These are phyloP conservation scores for Ceryle rudis DNA, from an alignment of 2,797 vertebrate genomes.

Conservation along the genomic window DNA sequence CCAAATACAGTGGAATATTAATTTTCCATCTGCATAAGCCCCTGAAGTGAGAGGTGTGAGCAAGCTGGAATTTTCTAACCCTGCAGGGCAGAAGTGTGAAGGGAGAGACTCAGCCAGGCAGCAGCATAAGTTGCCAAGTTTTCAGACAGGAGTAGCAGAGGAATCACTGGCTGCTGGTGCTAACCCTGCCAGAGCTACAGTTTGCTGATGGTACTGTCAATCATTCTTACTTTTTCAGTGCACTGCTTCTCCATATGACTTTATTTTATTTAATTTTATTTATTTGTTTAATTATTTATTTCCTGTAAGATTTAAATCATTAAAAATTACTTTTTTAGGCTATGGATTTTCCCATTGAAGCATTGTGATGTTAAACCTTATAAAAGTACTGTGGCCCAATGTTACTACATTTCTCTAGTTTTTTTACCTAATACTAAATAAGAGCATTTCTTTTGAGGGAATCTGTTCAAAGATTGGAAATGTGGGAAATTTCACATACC, in stretches of 20 bases:
- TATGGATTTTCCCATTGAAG: not conserved
- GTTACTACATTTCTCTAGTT: not conserved
- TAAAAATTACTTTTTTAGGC: not conserved
- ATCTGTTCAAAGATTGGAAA: not conserved
- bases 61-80: not conserved
- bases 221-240: not conserved
- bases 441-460: not conserved
- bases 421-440: not conserved
- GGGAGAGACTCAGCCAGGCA: not conserved
- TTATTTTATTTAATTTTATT: not conserved
- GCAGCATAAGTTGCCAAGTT: not conserved
- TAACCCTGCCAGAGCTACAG: not conserved
- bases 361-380: rapidly evolving
- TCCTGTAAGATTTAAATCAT: not conserved
- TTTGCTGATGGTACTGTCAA: not conserved
- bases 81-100: not conserved
- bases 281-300: not conserved
- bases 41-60: not conserved
- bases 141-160: not conserved
- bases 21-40: not conserved
- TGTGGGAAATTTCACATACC: not conserved
- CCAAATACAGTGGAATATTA: not conserved
- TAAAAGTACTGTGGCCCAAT: not conserved
- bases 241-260: not conserved
- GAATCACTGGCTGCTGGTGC: not conserved